Conservation (phyloP, 2,888 invertebrate species). For the Coremacera marginata region DNA sequence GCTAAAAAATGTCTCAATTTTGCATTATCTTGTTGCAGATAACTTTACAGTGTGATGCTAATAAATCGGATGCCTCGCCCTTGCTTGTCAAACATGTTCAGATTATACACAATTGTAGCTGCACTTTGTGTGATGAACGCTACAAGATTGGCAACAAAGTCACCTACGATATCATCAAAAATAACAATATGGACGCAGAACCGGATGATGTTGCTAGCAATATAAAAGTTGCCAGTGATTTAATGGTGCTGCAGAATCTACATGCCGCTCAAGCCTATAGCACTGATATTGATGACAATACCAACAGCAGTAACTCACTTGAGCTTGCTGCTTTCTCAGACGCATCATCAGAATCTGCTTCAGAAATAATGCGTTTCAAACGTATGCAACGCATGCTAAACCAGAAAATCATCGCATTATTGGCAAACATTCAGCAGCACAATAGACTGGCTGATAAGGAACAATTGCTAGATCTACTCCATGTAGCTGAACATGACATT, state of each 20-base stretch:
- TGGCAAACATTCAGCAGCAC: neutral
- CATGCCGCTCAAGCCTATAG: neutral
- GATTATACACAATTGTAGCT: slow-evolving; percentile 77
- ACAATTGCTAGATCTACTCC: neutral
- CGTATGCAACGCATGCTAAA: neutral
- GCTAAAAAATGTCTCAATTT: too few species aligned
- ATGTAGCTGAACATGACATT: neutral
- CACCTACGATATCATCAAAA: neutral
- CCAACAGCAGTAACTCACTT: neutral
- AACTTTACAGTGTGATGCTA: neutral
- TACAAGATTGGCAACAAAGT: neutral
- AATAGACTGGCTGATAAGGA: neutral
- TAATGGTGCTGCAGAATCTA: neutral
- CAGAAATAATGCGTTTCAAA: neutral
- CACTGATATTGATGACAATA: too few species aligned
- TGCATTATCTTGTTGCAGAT: neutral
- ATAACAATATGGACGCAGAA: neutral
- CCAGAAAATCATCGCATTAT: neutral
- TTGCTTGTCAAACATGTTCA: slow-evolving; percentile 74
- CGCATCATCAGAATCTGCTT: neutral
- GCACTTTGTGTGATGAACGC: slow-evolving; percentile 72
- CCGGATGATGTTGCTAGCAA: neutral
- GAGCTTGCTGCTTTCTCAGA: neutral
- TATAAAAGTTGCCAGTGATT: neutral
- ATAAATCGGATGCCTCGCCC: neutral